Conservation (phyloP, 2,797 vertebrate species). For the Loris lydekkerianus region DNA sequence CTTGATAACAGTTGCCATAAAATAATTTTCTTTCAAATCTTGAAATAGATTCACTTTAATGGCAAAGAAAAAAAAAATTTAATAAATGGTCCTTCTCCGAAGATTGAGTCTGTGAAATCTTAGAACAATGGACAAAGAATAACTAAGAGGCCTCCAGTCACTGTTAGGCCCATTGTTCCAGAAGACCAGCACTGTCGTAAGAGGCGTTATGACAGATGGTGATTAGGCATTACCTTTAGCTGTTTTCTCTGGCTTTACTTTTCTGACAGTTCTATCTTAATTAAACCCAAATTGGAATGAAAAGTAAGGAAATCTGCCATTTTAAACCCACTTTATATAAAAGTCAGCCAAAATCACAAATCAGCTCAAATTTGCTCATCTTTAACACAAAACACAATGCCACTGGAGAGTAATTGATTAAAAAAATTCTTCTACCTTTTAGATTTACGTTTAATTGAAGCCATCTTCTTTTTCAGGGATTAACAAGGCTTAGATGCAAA, state of each 20-base stretch:
- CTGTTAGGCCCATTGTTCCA: background rate
- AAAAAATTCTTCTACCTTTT: background rate
- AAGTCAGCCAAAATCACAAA: conserved; percentile 36
- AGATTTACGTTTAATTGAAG: background rate
- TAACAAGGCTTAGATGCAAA: background rate
- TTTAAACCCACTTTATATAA: conserved; percentile 27
- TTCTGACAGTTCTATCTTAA: conserved; percentile 56
- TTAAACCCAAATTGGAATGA: conserved; percentile 51
- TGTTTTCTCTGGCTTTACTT: conserved; percentile 57
- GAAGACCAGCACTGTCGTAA: background rate
- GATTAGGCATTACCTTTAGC: conserved; percentile 48
- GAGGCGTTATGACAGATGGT: background rate
- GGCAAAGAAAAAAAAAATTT: conserved; percentile 8
- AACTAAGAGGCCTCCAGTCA: background rate
- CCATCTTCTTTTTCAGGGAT: background rate
- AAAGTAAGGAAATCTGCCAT: conserved; percentile 37
- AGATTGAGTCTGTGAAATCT: background rate
- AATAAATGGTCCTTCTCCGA: background rate
- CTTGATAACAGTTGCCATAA: background rate
- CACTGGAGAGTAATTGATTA: conserved; percentile 28
- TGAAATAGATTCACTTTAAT: conserved; percentile 38
- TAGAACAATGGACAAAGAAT: conserved; percentile 1
- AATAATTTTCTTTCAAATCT: background rate
- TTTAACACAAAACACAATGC: conserved; percentile 45
- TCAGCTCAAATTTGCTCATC: conserved; percentile 41